Evolutionary conservation across 1,140 invertebrate species (phyloP), one percentile per base, ranked within the genome.

Genomic region (Campoletis sonorensis): DNA sequence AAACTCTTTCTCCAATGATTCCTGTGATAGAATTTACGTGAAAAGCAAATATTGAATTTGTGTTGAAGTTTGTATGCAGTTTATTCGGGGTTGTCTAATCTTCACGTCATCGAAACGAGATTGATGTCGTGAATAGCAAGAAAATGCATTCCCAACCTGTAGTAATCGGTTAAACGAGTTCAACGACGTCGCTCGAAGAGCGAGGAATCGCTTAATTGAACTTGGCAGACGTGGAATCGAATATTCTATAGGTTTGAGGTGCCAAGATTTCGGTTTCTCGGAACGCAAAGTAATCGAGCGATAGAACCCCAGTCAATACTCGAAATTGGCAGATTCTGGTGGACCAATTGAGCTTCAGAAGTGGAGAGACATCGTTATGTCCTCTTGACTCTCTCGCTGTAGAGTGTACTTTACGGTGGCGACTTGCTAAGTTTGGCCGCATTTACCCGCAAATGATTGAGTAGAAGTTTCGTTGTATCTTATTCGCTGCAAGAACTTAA

Each of bases 191-290:
- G 51, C n/a, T 54, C 16, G 51, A n/a, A 21, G 51, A 54, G n/a
- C 51, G 51, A 54, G 51, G n/a, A 21, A 54, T 54, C 51, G 7
- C 51, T 54, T 54, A 54, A 54, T 54, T 54, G 51, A 54, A 54
- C 18, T 21, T 54, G n/a, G 51, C 51, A 54, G 51, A 54, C 16
- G 51, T 54, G n/a, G n/a, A 54, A 54, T 54, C 51, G 51, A 54
- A 54, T 54, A 54, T 54, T 54, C 51, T 54, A 54, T 54, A 21
- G 51, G 51, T n/a, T 54, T 54, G 51, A 4, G n/a, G 51, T 54
- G 51, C 51, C 51, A 54, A 54, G 51, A 54, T 54, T 54, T 54
- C 51, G 51, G n/a, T n/a, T 8, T 8, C 51, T 54, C 18, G 51
- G n/a, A n/a, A 54, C n/a, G 11, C 51, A 21, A 8, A 18, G n/a